Base-by-base conservation (phyloP, 37 sponge, comb jelly and placozoan species). In the Cladorhizidae sp. region DNA sequence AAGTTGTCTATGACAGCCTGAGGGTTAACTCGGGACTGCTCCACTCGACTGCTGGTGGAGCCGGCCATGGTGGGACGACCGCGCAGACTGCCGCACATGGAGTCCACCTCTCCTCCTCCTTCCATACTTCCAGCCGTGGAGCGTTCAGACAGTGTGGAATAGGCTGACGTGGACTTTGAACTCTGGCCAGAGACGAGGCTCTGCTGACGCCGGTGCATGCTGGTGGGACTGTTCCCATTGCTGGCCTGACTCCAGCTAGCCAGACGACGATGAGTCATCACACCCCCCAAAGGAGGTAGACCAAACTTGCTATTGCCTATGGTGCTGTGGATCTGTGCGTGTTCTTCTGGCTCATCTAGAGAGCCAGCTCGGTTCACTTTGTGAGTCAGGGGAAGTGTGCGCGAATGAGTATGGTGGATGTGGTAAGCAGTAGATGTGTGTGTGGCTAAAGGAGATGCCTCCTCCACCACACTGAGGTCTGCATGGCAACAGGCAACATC, bases 81-180 rank as follows among this genome's bases (percentile, higher is more conserved):
- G 26, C 72, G 20, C 1, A 70, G 32, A 38, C 78, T 85, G 28
- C 77, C 77, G 54, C 52, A 37, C 28, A 76, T 3, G 1, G 85
- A 77, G 8, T 77, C 85, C 2, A 43, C 57, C n/a, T 78, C 85
- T 26, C 57, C 51, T 20, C 31, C 58, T 45, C 49, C 49, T n/a
- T 59, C 79, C 54, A 38, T 42, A 67, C 79, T 79, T 26, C 79
- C 56, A 49, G 31, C 39, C 9, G 26, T 56, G 14, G 79, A 77
- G 1, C 73, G 28, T 36, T 89, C 89, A 31, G 89, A 79, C 51
- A 75, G 72, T 3, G 80, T 89, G 58, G 88, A 87, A 52, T 87
- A 87, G 5, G 88, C 88, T 35, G 88, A 87, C 39, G 82, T 80
- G 49, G 82, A 87, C 25, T 67, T 56, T 0, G 82, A 76, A 40